These are phyloP conservation scores for Drosophila nigromelanica DNA, from an alignment of 1,140 invertebrate species.

Conservation along the genomic window DNA sequence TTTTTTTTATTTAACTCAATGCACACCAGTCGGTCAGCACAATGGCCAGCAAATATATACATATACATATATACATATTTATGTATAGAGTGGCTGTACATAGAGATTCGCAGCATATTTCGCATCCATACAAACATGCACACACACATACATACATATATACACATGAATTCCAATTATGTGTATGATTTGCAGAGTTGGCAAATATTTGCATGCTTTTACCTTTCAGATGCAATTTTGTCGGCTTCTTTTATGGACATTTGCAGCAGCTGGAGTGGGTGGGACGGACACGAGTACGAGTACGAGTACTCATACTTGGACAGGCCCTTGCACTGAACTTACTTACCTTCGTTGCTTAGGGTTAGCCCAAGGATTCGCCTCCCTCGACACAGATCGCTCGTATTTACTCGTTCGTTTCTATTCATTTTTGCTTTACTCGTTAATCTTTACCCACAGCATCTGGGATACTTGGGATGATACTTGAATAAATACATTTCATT, in stretches of 20 bases:
- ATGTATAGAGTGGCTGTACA: conserved; percentile 4
- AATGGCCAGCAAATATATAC: conserved; percentile 39
- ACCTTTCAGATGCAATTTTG: conserved; percentile 72
- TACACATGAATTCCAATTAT: conserved; percentile 73
- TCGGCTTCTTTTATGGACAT: conserved; percentile 59
- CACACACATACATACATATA: conserved; percentile 19
- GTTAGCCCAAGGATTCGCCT: neutral
- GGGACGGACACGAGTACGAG: neutral
- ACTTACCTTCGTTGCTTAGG: neutral
- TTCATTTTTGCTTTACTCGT: neutral
- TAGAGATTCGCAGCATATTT: no score
- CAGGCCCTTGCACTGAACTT: neutral
- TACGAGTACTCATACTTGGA: conserved; percentile 5
- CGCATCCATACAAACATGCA: conserved; percentile 1
- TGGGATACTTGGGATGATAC: no score
- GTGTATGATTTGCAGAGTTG: conserved; percentile 74
- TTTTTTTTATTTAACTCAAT: conserved; percentile 48
- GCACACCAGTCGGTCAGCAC: conserved; percentile 59
- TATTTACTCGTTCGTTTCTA: neutral
- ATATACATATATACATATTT: neutral
- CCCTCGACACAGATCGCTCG: neutral
- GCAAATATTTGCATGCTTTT: conserved; percentile 77
- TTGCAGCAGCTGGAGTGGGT: neutral
- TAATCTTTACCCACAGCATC: neutral
- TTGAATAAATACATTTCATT: no score